phyloP scores from a whole-genome alignment of 2,888 invertebrate genomes.

The Neoaliturus tenellus region DNA sequence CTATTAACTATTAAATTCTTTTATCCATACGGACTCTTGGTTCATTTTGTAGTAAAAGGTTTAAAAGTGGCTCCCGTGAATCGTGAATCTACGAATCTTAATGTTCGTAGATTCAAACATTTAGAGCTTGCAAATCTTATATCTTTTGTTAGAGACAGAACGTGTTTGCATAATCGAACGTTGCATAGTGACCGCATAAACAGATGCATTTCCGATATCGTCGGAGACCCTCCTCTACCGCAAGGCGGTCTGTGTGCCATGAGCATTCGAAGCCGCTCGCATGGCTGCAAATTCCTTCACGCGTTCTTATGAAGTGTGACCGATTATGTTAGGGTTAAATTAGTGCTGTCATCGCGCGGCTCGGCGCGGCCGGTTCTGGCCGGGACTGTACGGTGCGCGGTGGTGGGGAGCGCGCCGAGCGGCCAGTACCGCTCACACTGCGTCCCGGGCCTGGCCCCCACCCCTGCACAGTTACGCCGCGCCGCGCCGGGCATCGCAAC shows the following conservation, averaged over 20 bases:
- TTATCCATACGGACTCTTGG: too few relatives aligned
- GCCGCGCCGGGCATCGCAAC: background rate
- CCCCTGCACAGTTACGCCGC: background rate
- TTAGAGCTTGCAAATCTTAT: too few relatives aligned
- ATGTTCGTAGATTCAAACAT: too few relatives aligned
- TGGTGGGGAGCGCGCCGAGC: conserved; percentile 11
- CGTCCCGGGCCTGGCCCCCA: conserved; percentile 29
- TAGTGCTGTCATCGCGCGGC: conserved; percentile 51
- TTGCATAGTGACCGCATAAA: too few relatives aligned
- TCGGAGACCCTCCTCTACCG: background rate
- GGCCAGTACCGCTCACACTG: conserved; percentile 50
- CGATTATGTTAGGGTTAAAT: conserved; percentile 57
- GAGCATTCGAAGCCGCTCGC: conserved; percentile 5
- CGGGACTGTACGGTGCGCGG: conserved; percentile 39
- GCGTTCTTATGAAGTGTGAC: conserved; percentile 55
- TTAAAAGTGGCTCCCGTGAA: too few relatives aligned
- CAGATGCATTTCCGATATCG: too few relatives aligned
- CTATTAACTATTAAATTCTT: too few relatives aligned
- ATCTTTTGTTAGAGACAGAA: too few relatives aligned
- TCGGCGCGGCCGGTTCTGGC: background rate
- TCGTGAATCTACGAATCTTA: too few relatives aligned
- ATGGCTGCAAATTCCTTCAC: conserved; percentile 46
- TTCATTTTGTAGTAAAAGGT: too few relatives aligned
- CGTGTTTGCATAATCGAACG: too few relatives aligned
- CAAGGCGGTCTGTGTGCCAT: background rate